phyloP scores from a whole-genome alignment of 2,888 invertebrate genomes.

The Heteromurus nitidus region DNA sequence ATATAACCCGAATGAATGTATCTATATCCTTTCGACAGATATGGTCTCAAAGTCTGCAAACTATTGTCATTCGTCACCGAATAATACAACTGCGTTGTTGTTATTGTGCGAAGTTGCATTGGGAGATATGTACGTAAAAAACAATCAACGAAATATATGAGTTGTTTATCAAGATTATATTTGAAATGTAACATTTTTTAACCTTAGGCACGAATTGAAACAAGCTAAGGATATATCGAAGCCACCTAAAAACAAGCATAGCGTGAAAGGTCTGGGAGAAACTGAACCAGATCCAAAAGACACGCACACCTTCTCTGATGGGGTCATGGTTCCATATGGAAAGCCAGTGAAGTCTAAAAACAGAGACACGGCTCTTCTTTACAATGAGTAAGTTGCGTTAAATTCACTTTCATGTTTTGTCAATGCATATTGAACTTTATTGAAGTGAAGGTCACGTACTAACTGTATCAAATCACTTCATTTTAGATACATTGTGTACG shows the following conservation, averaged over 20 bases:
- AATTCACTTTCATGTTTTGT: neutral
- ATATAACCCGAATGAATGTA: too few relatives aligned
- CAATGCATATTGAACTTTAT: too few relatives aligned
- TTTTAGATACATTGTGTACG: slow-evolving; percentile 91
- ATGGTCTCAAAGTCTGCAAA: slow-evolving; percentile 99
- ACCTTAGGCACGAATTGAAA: slow-evolving; percentile 83
- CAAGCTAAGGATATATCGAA: slow-evolving; percentile 80
- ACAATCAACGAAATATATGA: neutral
- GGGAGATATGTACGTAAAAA: slow-evolving; percentile 86
- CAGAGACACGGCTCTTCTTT: slow-evolving; percentile 81
- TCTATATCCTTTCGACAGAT: too few relatives aligned
- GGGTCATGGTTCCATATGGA: slow-evolving; percentile 87
- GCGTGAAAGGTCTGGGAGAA: slow-evolving; percentile 89
- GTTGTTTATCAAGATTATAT: neutral
- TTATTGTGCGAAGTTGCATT: slow-evolving; percentile 96
- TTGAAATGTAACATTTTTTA: neutral
- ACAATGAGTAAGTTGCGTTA: slow-evolving; percentile 86
- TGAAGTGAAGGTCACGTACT: neutral
- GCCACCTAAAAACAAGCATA: slow-evolving; percentile 89
- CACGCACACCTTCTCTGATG: slow-evolving; percentile 79
- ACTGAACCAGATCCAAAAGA: slow-evolving; percentile 88
- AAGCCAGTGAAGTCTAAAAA: slow-evolving; percentile 77
- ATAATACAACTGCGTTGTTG: slow-evolving; percentile 87
- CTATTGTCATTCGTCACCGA: slow-evolving; percentile 88
- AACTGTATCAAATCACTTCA: too few relatives aligned